phyloP scores from a whole-genome alignment of 2,113 vertebrate species.

The Corythaeola cristata region DNA sequence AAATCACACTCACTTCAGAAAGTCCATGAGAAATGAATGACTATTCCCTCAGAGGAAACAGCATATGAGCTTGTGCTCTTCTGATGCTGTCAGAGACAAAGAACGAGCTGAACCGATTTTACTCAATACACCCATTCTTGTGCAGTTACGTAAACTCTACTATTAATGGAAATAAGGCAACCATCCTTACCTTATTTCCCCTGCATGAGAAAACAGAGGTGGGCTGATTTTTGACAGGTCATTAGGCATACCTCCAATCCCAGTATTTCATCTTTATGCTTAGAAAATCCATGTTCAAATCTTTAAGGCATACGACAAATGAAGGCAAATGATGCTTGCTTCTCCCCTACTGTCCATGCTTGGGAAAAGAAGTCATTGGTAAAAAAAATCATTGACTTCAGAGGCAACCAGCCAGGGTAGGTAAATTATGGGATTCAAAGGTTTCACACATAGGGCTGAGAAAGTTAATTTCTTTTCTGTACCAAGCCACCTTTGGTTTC shows the following conservation, averaged over 20 bases:
- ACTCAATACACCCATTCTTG: neutral
- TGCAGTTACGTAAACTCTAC: neutral
- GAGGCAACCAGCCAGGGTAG: neutral
- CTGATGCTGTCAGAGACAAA: neutral
- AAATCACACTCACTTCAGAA: neutral
- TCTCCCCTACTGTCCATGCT: neutral
- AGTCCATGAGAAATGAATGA: neutral
- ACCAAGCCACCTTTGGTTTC: neutral
- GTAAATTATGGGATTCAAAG: neutral
- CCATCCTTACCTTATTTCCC: neutral
- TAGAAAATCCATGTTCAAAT: neutral
- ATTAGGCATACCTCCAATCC: neutral
- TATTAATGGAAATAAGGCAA: neutral
- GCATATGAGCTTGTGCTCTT: neutral
- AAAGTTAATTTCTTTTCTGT: neutral
- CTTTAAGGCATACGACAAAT: neutral
- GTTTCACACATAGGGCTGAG: neutral
- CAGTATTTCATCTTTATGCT: neutral
- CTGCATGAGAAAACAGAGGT: neutral
- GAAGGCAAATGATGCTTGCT: neutral
- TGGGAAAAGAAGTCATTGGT: neutral
- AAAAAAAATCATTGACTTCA: neutral
- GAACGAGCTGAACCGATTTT: neutral
- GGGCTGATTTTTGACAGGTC: neutral
- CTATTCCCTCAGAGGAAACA: neutral